Base-by-base conservation (phyloP, 2,113 vertebrate species). In the Hypomesus transpacificus region DNA sequence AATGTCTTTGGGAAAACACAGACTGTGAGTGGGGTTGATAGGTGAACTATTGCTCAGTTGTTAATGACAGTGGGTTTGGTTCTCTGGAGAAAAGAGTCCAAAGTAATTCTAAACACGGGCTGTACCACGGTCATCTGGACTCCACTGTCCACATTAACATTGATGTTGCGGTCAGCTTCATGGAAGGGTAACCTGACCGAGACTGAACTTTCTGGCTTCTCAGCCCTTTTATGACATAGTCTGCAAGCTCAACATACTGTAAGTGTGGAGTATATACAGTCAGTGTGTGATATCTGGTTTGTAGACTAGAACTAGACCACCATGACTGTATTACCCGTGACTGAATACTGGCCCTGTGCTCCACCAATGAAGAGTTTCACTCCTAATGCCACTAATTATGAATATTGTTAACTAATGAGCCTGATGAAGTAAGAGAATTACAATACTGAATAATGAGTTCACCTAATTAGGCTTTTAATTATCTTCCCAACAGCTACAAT, bases 391-490 rank as follows among this genome's bases (percentile, higher is more conserved):
- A 60, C 81, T 87, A 84, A 87, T 89, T 83, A 89, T 77, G 75
- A 87, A 88, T 85, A 85, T 74, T 81, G 82, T 85, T 60, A 17
- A 68, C 79, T 87, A 90, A 91, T 84, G 86, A 87, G 85, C 64
- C 5, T 78, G 85, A 87, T 82, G 79, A 84, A 89, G 85, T 87
- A 71, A 73, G 80, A 87, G 70, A 86, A 85, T 87, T 86, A 82
- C 72, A 78, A 76, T 76, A 81, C 75, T 66, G 16, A 56, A 85
- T 90, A 90, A 90, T 85, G 80, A 88, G 81, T 76, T 84, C 75
- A 77, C 66, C 78, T 89, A 88, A 90, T 89, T 88, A 82, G 80
- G 66, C 68, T 75, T 68, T 84, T 90, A 84, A 86, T 90, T 90
- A 86, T 74, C 71, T 85, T 59, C 69, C 76, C 66, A 76, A 83